Conservation (phyloP, 2,888 invertebrate species). For the Andrena trimmerana region DNA sequence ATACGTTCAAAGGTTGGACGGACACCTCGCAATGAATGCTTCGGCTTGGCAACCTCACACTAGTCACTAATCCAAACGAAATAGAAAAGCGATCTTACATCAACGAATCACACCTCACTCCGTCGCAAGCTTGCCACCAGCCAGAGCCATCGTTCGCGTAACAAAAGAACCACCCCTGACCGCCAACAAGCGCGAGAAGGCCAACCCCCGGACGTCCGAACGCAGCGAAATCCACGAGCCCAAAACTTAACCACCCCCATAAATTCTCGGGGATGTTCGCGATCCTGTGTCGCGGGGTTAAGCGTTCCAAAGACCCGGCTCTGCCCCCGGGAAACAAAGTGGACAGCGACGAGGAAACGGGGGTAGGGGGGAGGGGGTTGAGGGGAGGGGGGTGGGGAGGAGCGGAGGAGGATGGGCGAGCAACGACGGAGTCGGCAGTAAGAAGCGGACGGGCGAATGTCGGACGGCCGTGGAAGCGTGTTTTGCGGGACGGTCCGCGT, state of each 20-base stretch:
- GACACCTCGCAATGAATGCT: too few relatives aligned
- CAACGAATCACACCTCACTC: background rate
- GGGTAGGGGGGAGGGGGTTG: too few relatives aligned
- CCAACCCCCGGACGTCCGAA: background rate
- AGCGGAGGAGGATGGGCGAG: background rate
- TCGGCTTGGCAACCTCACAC: too few relatives aligned
- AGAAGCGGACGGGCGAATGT: conserved; percentile 40
- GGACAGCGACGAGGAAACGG: conserved; percentile 2
- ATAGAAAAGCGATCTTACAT: too few relatives aligned
- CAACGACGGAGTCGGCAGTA: conserved; percentile 25
- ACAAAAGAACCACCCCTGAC: background rate
- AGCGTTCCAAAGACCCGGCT: conserved; percentile 32
- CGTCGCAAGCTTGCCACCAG: background rate
- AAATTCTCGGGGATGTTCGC: conserved; percentile 3
- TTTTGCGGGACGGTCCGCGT: conserved; percentile 57
- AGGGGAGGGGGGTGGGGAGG: background rate
- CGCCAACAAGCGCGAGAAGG: background rate
- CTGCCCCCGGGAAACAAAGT: background rate
- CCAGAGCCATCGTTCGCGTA: too few relatives aligned
- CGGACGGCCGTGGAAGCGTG: conserved; percentile 41
- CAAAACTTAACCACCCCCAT: background rate
- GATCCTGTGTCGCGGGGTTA: conserved; percentile 2
- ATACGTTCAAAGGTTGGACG: too few relatives aligned
- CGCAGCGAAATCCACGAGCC: background rate
- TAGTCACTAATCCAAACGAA: too few relatives aligned